Evolutionary conservation across 1,140 invertebrate genomes (phyloP).

Genomic region (Proctacanthus coquilletti): DNA sequence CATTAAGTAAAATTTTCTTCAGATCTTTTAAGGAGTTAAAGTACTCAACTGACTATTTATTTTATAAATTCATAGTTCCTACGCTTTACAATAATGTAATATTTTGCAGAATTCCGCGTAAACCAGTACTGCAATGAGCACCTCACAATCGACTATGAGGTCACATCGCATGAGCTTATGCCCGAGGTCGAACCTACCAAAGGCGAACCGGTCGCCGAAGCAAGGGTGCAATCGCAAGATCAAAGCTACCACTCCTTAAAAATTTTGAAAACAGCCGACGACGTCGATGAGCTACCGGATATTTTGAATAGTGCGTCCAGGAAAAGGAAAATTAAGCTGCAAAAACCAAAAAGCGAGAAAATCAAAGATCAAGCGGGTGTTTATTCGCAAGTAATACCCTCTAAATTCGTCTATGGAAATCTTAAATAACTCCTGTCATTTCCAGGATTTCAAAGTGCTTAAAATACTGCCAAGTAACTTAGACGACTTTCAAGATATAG

Average conservation of each 20-base stretch:
- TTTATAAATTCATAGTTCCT: too few species aligned
- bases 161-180: too few species aligned
- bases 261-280: conserved; percentile 4
- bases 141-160: conserved; percentile 4
- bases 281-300: background rate
- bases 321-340: too few species aligned
- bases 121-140: conserved; percentile 6
- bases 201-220: conserved; percentile 4
- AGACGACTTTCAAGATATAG: conserved; percentile 4
- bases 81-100: too few species aligned
- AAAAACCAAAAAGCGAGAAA: too few species aligned
- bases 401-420: too few species aligned
- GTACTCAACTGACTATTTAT: too few species aligned
- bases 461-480: conserved; percentile 6
- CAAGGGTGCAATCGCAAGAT: conserved; percentile 2
- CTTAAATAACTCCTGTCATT: too few species aligned
- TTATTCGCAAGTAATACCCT: conserved; percentile 8
- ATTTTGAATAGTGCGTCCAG: background rate
- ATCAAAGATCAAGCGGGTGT: conserved; percentile 4
- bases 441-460: conserved; percentile 6
- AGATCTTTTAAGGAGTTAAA: too few species aligned
- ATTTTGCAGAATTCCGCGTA: too few species aligned
- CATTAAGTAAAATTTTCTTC: too few species aligned
- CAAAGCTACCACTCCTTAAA: conserved; percentile 6
- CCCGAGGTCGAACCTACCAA: background rate